Base-by-base conservation (phyloP, 2,113 vertebrate genomes). In the Coptodon bakossiorum region DNA sequence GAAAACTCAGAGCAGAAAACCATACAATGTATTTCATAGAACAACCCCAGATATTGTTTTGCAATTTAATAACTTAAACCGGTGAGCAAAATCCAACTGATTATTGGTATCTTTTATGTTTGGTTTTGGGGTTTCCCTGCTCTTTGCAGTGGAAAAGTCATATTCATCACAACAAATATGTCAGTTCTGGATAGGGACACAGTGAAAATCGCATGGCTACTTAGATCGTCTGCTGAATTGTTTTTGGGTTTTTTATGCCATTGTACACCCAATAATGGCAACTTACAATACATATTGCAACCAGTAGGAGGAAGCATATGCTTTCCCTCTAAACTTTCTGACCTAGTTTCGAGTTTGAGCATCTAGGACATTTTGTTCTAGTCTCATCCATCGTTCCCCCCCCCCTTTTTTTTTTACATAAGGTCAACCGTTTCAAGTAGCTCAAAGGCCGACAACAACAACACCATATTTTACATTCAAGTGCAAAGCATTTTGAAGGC, bases 311-410 rank as follows among this genome's bases (percentile, higher is more conserved):
- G 95, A 94, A 56, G 76, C 93, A 96, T 73, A 92, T 31, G 63
- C 86, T 91, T 94, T 94, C 53, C 81, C 85, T 94, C 88, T 36
- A 82, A 86, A 86, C 84, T 43, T 53, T 61, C 27, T 96, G 95
- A 95, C 96, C 96, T 93, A 94, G 84, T 96, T 97, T 94, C 40
- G 86, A 34, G 63, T 80, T 61, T 54, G 83, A 83, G 91, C 63
- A 91, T 95, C 94, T 95, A 86, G 96, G 86, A 96, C 96, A 96
- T 95, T 95, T 87, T 97, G 96, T 97, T 95, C 96, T 95, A 9
- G 91, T 94, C 88, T 93, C 88, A 79, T 87, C 86, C 83, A 83
- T 88, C 38, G 53, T 90, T 85, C 59, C 59, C 54, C 29, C 14
- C 56, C 27, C 17, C 8, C 1, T 19, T 53, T 53, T 38, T 9